phyloP scores from a whole-genome alignment of 2,797 vertebrate genomes.

The Yasuhikotakia modesta region DNA sequence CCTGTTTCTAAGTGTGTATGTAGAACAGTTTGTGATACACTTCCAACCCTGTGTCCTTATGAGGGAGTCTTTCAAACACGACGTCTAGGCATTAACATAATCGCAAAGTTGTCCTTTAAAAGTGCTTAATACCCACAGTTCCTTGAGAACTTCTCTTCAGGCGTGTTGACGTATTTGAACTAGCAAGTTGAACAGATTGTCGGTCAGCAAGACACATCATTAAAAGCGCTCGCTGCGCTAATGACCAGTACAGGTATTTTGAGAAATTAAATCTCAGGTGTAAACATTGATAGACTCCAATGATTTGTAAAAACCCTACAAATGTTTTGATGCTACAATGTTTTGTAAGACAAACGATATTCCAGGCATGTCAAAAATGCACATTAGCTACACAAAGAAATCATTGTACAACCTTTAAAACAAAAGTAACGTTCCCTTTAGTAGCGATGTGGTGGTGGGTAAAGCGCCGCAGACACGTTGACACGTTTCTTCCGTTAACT shows the following conservation, averaged over 20 bases:
- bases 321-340: conserved; percentile 28
- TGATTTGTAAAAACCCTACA: conserved; percentile 55
- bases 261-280: conserved; percentile 77
- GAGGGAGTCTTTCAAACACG: conserved; percentile 31
- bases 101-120: conserved; percentile 45
- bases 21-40: conserved; percentile 55
- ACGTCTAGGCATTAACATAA: conserved; percentile 50
- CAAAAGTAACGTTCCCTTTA: conserved; percentile 42
- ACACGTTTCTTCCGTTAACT: conserved; percentile 47
- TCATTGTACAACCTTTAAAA: conserved; percentile 54
- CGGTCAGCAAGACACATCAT: conserved; percentile 22
- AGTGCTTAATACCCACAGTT: conserved; percentile 18
- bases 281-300: conserved; percentile 62
- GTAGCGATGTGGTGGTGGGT: conserved; percentile 43
- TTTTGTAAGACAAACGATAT: conserved; percentile 40
- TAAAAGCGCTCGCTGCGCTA: conserved; percentile 31
- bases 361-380: conserved; percentile 28
- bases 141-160: conserved; percentile 45
- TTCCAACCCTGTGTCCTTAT: conserved; percentile 49
- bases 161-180: conserved; percentile 45
- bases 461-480: background rate
- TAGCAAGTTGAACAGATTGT: conserved; percentile 15
- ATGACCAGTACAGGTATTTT: conserved; percentile 58
- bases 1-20: conserved; percentile 50
- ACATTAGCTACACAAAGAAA: conserved; percentile 17